Base-by-base conservation (phyloP, 2,888 invertebrate species). In the Coenonympha glycerion region DNA sequence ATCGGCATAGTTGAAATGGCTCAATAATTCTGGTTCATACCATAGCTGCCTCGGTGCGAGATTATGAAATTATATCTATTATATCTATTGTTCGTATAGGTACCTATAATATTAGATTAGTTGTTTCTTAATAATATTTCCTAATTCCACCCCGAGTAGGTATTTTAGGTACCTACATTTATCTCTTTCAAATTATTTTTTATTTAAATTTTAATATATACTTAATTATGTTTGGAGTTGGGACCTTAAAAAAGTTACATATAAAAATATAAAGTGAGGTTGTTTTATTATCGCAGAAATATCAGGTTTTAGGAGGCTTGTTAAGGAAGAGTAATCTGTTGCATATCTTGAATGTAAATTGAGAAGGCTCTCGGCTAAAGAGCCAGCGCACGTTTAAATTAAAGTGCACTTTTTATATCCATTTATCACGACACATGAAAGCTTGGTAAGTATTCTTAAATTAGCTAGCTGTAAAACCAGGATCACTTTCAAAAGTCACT, bases 321-420 rank as follows among this genome's bases (percentile, higher is more conserved):
- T 45, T 45, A 45, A 45, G 22, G 34, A 34, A 24, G 33, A 45
- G 24, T 45, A 45, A 45, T 45, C 33, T 33, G 45, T 45, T 34
- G 22, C 45, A 45, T 34, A 34, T 45, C 45, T 42, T 24, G 15
- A 16, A 22, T 24, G 33, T 45, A 34, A 45, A 33, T 45, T 22
- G 33, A 34, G 45, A 45, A 34, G 45, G 34, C 34, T 22, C 24
- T 34, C 44, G 33, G 44, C 44, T 22, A 34, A 45, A 31, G 42
- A 42, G 21, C 42, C 30, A 42, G 11, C 42, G 33, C 24, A 16
- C 15, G 24, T 21, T 34, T 24, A 33, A 33, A 21, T 45, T 34
- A 24, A 22, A 11, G 18, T 21, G 9, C 45, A 15, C 4, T 21
- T 31, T 31, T 34, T 33, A 13, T 16, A 31, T 4, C 6, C 41